A percentile compares a stretch with the other conserved stretches of the same genome.
These are phyloP conservation scores for Strigamia crassipes DNA, from an alignment of 2,888 invertebrate species.

Conservation along the genomic window DNA sequence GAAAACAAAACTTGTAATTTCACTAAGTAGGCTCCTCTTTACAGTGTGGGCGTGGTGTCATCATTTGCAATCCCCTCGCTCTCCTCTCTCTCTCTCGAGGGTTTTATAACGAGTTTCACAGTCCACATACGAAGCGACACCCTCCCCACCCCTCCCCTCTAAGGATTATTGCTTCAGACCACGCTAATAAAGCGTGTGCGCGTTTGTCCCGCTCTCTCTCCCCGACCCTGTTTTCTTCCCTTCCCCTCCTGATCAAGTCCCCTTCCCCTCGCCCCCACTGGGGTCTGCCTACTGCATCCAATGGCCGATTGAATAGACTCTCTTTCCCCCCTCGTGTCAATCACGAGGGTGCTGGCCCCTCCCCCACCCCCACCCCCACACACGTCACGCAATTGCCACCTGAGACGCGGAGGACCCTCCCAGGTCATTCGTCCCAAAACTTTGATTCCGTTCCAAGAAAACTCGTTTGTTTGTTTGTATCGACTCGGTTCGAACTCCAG, in stretches of 20 bases:
- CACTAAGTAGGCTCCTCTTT: slow-evolving; percentile 33
- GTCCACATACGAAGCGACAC: not conserved
- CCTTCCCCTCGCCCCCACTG: not conserved
- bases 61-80: not conserved
- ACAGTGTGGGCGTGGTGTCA: slow-evolving; percentile 42
- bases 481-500: too few species aligned
- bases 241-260: not conserved
- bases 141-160: not conserved
- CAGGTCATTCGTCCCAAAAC: not conserved
- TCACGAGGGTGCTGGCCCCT: not conserved
- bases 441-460: not conserved
- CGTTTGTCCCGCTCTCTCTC: not conserved
- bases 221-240: slow-evolving; percentile 27
- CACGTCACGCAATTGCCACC: slow-evolving; percentile 2
- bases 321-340: slow-evolving; percentile 24
- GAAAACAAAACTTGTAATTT: not conserved
- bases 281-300: slow-evolving; percentile 31
- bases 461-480: not conserved
- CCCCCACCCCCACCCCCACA: slow-evolving; percentile 19
- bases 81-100: not conserved
- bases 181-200: slow-evolving; percentile 42
- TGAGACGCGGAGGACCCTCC: not conserved
- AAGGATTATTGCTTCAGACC: slow-evolving; percentile 35
- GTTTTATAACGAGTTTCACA: slow-evolving; percentile 38
- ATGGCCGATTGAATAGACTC: slow-evolving; percentile 40